A percentile compares a stretch with the other conserved stretches of the same genome.
Conservation (phyloP, 2,888 invertebrate genomes). For the Gastracanthus pulcherrimus region DNA sequence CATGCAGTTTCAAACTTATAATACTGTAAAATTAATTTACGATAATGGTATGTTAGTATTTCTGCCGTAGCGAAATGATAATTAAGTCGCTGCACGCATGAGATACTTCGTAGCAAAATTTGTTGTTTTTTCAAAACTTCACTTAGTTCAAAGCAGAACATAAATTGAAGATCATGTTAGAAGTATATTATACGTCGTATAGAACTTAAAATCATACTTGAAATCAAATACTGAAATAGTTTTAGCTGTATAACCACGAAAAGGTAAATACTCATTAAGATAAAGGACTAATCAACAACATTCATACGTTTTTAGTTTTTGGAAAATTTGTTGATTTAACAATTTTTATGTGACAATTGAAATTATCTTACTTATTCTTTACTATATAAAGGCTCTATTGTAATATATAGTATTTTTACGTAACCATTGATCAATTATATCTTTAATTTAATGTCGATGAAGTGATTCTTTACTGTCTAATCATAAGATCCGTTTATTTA, state of each 20-base stretch:
- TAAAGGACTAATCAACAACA: neutral
- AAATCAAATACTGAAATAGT: slow-evolving; percentile 33
- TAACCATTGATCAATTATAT: no score
- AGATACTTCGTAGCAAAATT: slow-evolving; percentile 9
- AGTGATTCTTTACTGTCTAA: neutral
- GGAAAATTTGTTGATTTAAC: no score
- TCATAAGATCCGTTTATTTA: no score
- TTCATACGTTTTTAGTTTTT: no score
- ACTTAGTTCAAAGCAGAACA: slow-evolving; percentile 23
- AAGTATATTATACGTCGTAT: neutral
- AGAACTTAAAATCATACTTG: neutral
- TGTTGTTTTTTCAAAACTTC: slow-evolving; percentile 14
- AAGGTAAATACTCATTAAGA: neutral
- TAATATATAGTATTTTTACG: no score
- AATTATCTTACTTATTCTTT: no score
- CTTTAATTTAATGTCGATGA: neutral
- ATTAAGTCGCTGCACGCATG: slow-evolving; percentile 19
- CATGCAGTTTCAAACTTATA: no score
- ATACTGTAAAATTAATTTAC: neutral
- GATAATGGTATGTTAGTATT: slow-evolving; percentile 1
- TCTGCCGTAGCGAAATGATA: slow-evolving; percentile 20
- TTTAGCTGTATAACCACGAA: neutral
- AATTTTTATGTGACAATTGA: no score
- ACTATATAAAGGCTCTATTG: no score
- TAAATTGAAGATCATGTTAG: neutral